Conservation (phyloP, 2,888 invertebrate genomes). For the Chymomyza fuscimana region DNA sequence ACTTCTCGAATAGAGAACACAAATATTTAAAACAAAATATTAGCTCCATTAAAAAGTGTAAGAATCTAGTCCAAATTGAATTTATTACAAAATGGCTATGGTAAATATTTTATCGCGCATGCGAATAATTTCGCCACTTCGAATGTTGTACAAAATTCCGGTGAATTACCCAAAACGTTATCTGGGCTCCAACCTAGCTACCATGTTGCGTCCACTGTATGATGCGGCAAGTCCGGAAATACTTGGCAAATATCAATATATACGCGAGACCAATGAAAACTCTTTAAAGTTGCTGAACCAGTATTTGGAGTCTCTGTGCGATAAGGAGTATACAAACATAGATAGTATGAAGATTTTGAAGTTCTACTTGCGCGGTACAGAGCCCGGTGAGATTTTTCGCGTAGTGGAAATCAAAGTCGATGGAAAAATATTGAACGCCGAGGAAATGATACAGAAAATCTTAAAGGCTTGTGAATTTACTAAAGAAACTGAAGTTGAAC, state of each 20-base stretch:
- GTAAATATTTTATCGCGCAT: no score
- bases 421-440: conserved; percentile 83
- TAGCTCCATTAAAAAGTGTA: no score
- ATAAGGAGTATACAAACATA: conserved; percentile 78
- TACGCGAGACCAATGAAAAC: conserved; percentile 92
- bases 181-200: conserved; percentile 86
- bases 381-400: conserved; percentile 82
- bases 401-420: conserved; percentile 87
- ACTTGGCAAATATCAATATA: conserved; percentile 92
- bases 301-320: conserved; percentile 87
- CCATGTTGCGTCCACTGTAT: conserved; percentile 94
- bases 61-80: no score
- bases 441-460: conserved; percentile 86
- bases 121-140: no score
- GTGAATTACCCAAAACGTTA: background rate
- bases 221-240: conserved; percentile 96
- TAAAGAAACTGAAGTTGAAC: no score
- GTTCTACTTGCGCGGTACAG: conserved; percentile 86
- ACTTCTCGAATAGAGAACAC: no score
- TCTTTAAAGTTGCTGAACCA: conserved; percentile 93
- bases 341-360: conserved; percentile 82
- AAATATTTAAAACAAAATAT: no score
- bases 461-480: conserved; percentile 90
- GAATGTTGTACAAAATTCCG: no score
- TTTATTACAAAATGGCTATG: no score